phyloP scores from a whole-genome alignment of 2,113 vertebrate species.

The Sapajus apella region DNA sequence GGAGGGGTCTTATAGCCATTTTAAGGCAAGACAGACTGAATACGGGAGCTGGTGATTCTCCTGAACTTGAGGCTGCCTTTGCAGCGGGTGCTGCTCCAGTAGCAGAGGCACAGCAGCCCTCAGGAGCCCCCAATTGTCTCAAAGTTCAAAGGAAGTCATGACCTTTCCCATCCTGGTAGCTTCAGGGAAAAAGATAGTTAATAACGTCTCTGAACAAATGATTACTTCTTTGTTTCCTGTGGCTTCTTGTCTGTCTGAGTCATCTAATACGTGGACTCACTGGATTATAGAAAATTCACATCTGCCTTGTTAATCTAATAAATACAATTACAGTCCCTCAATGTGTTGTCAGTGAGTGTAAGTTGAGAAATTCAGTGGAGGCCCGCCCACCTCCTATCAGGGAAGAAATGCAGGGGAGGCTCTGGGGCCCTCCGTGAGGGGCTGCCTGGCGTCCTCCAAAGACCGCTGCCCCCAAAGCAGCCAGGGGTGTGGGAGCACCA shows the following conservation, averaged over 20 bases:
- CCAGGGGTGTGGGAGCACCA: neutral
- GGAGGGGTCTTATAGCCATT: neutral
- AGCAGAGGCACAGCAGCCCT: neutral
- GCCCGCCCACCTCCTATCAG: neutral
- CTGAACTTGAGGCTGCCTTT: fast-evolving
- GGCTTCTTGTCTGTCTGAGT: neutral
- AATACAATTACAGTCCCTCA: neutral
- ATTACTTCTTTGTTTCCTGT: neutral
- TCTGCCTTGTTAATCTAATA: neutral
- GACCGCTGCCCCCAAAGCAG: neutral
- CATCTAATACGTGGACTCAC: neutral
- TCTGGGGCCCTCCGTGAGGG: no score
- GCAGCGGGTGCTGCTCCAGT: neutral
- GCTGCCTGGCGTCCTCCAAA: neutral
- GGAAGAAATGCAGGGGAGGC: no score
- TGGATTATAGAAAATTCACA: neutral
- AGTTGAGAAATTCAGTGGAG: neutral
- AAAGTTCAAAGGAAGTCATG: neutral
- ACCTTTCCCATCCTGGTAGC: neutral
- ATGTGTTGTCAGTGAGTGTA: neutral
- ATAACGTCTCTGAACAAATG: neutral
- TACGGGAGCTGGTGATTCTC: fast-evolving
- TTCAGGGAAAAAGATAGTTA: neutral
- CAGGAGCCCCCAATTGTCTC: fast-evolving
- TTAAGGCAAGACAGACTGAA: neutral